phyloP scores from a whole-genome alignment of 2,888 invertebrate genomes.

The Xanthia togata region DNA sequence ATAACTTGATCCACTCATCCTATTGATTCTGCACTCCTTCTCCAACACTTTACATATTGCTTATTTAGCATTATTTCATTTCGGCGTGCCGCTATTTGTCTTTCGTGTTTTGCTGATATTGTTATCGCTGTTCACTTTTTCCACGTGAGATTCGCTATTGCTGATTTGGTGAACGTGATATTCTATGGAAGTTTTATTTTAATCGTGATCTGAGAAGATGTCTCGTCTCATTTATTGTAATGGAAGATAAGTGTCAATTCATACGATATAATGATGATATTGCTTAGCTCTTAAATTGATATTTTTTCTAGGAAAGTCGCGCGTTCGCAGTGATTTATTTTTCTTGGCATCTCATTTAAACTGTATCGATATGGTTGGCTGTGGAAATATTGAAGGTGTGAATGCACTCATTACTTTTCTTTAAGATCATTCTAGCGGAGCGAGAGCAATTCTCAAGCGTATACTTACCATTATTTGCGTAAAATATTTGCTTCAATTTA shows the following conservation, averaged over 20 bases:
- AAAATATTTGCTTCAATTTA: constrained; percentile 15
- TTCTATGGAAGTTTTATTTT: constrained; percentile 28
- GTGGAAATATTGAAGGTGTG: constrained; percentile 29
- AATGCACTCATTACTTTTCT: constrained; percentile 51
- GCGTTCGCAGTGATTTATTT: constrained; percentile 4
- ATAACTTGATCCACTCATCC: constrained; percentile 62
- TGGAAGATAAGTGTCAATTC: constrained; percentile 36
- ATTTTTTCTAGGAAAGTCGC: constrained; percentile 20
- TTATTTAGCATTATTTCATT: constrained; percentile 89
- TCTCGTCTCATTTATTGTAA: constrained; percentile 2
- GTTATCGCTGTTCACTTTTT: constrained; percentile 70
- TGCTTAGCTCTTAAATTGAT: constrained; percentile 7
- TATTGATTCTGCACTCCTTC: constrained; percentile 84
- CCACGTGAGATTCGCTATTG: constrained; percentile 59
- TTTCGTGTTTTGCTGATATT: constrained; percentile 80
- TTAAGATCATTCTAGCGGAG: constrained; percentile 16
- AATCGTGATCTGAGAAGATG: constrained; percentile 24
- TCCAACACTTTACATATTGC: constrained; percentile 88
- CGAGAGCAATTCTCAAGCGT: background rate
- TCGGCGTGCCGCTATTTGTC: constrained; percentile 83
- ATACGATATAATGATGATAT: constrained; percentile 10
- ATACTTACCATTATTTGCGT: constrained; percentile 2
- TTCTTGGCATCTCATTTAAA: constrained; percentile 26
- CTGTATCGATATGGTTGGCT: constrained; percentile 30
- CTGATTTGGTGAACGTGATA: constrained; percentile 61